Conservation (phyloP, 2,797 vertebrate species). For the Carcharodon carcharias region DNA sequence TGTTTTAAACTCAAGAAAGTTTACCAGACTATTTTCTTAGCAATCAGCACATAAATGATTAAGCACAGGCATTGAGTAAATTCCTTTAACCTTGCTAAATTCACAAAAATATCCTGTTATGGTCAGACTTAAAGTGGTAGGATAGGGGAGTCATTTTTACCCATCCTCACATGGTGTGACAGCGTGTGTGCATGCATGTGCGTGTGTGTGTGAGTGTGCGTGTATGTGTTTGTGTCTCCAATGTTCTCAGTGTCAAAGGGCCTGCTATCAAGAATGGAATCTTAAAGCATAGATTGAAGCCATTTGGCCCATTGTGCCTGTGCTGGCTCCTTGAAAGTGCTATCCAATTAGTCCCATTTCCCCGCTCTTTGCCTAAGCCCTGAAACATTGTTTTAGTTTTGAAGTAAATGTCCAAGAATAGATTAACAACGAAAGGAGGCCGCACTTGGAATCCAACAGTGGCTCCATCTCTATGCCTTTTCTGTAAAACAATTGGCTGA, state of each 20-base stretch:
- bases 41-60: too few species aligned
- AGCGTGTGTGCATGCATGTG: not conserved
- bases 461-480: not conserved
- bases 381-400: not conserved
- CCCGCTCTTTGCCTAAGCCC: not conserved
- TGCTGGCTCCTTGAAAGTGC: not conserved
- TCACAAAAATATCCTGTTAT: too few species aligned
- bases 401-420: not conserved
- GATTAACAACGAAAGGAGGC: not conserved
- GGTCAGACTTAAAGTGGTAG: too few species aligned
- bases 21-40: too few species aligned
- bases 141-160: too few species aligned
- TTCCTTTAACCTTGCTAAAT: too few species aligned
- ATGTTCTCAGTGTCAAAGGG: not conserved
- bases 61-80: too few species aligned
- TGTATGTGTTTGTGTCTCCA: not conserved
- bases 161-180: too few species aligned
- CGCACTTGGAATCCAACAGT: not conserved
- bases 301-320: not conserved
- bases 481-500: not conserved
- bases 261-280: not conserved
- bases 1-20: too few species aligned
- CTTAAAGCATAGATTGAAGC: not conserved
- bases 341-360: not conserved
- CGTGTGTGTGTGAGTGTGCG: not conserved